Conservation (phyloP, 2,888 invertebrate species). For the Acanthosepion lycidas region DNA sequence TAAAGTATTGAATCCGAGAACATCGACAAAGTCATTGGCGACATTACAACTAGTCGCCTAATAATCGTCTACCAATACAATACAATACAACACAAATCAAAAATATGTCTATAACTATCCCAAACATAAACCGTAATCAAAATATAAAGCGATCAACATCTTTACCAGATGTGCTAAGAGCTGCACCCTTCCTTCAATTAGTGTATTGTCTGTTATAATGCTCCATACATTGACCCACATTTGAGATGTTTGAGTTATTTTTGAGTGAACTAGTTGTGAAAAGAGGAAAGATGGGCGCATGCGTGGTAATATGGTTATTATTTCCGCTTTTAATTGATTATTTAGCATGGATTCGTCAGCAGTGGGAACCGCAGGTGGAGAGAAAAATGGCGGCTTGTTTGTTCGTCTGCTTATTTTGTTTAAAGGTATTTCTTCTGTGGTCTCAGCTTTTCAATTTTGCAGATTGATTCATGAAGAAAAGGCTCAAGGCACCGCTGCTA, state of each 20-base stretch:
- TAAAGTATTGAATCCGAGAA: too few species aligned
- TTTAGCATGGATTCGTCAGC: background rate
- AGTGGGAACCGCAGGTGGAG: background rate
- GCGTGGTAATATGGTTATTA: constrained; percentile 20
- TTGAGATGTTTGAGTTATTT: background rate
- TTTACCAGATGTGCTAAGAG: background rate
- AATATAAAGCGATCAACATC: background rate
- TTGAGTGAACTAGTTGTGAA: background rate
- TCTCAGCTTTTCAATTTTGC: too few species aligned
- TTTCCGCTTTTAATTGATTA: constrained; percentile 4
- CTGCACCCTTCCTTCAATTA: background rate
- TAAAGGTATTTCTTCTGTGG: too few species aligned
- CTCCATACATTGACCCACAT: background rate
- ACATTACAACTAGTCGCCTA: too few species aligned
- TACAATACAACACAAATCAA: too few species aligned
- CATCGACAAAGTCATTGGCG: too few species aligned
- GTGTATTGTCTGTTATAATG: background rate
- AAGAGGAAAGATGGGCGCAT: background rate
- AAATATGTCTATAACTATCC: too few species aligned
- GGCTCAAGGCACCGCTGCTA: too few species aligned
- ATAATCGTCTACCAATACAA: too few species aligned
- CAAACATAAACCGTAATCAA: background rate
- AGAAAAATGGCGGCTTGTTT: background rate
- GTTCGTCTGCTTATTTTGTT: background rate
- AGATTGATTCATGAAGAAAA: too few species aligned